phyloP scores from a whole-genome alignment of 2,797 vertebrate genomes.

The Argyrosomus regius region DNA sequence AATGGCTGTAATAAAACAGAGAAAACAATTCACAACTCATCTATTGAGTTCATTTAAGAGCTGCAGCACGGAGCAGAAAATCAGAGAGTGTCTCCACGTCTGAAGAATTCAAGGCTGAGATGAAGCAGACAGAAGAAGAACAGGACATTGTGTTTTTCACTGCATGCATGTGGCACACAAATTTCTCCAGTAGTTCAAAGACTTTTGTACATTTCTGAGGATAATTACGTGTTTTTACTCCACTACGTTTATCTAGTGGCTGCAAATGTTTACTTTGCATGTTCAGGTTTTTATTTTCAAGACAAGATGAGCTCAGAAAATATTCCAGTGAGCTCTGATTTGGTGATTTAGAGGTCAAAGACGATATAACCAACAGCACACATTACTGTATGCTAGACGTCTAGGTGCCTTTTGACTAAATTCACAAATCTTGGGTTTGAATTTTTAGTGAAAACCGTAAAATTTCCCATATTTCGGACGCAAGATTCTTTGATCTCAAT shows the following conservation, averaged over 20 bases:
- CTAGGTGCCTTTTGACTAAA: no score
- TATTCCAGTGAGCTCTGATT: neutral
- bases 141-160: neutral
- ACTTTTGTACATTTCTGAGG: neutral
- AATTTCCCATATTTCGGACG: no score
- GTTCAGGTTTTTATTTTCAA: neutral
- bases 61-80: neutral
- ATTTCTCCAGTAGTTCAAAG: neutral
- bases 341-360: neutral
- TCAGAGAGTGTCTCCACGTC: neutral
- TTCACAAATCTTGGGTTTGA: neutral
- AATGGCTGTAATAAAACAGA: constrained; percentile 30
- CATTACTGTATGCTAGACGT: neutral
- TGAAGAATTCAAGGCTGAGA: neutral
- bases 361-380: neutral
- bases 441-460: no score
- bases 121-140: neutral
- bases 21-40: constrained; percentile 53
- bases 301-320: neutral
- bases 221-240: neutral
- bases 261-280: neutral
- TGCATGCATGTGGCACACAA: neutral
- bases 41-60: neutral
- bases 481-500: no score
- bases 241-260: neutral